These are phyloP conservation scores for Bufo bufo DNA, from an alignment of 2,113 vertebrate genomes.

Conservation along the genomic window DNA sequence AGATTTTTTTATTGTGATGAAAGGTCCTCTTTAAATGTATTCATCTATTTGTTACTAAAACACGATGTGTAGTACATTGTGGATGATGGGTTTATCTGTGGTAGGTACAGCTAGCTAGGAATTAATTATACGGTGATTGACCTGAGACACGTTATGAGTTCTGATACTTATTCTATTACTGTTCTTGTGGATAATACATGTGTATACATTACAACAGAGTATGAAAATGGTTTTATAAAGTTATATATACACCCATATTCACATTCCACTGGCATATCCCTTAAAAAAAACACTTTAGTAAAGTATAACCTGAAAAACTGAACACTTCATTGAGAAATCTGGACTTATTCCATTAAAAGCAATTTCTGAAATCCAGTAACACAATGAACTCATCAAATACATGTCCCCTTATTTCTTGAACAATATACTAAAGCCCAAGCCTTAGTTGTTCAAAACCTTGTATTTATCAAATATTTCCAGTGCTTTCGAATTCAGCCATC, in stretches of 20 bases:
- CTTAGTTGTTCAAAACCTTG: neutral
- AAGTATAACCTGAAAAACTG: neutral
- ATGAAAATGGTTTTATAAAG: neutral
- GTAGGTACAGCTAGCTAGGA: neutral
- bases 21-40: too few species aligned
- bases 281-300: neutral
- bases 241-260: constrained; percentile 25
- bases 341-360: neutral
- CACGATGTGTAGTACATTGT: neutral
- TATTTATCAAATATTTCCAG: neutral
- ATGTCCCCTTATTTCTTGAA: neutral
- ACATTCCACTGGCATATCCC: neutral
- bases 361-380: neutral
- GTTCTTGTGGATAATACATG: neutral
- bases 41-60: neutral
- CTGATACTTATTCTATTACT: neutral
- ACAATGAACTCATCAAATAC: neutral
- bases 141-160: neutral
- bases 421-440: neutral
- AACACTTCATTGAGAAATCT: neutral
- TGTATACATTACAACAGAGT: neutral
- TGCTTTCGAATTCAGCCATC: neutral
- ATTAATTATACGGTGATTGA: neutral
- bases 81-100: neutral
- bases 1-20: too few species aligned